Base-by-base conservation (phyloP, 2,797 vertebrate species). In the Spinus pinus region DNA sequence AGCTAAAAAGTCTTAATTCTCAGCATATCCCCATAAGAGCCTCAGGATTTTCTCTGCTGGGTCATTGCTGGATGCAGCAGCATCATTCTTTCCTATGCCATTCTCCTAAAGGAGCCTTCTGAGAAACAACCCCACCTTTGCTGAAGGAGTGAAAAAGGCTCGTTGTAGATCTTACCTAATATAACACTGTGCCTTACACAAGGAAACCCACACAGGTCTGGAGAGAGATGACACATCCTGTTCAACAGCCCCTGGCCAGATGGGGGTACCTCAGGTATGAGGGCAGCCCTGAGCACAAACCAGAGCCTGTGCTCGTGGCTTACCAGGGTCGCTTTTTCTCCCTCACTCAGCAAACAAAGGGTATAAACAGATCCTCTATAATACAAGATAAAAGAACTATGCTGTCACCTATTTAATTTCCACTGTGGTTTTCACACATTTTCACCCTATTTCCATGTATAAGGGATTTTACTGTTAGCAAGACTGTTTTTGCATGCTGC, bases 121-220 rank as follows among this genome's bases (percentile, higher is more conserved):
- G 39, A 92, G 91, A 81, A 94, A 95, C 85, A 95, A 30, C n/a
- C 23, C 87, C 56, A 91, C 66, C 37, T 95, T 93, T 94, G 30
- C 91, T 85, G 64, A 41, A 79, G 58, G 37, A 91, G 22, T 88
- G 5, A 73, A 92, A 97, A 86, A 88, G 82, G 41, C 46, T 86
- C 28, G 54, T 80, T 96, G 86, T 94, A 73, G 66, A n/a, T 37
- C 35, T 66, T 70, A 72, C 89, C 37, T 56, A 89, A 69, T 37
- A 56, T 51, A 94, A 88, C 60, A 64, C 41, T 33, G 30, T 58
- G 44, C 17, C 70, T 91, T 88, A 79, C 14, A 22, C 44, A 91
- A 64, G 87, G 67, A 94, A 96, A 95, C 30, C 89, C 77, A 74
- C 80, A 88, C 1, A 2, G 20, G 16, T 73, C 86, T 94, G 90